phyloP scores from a whole-genome alignment of 2,797 vertebrate genomes.

The Epinephelus awoara region DNA sequence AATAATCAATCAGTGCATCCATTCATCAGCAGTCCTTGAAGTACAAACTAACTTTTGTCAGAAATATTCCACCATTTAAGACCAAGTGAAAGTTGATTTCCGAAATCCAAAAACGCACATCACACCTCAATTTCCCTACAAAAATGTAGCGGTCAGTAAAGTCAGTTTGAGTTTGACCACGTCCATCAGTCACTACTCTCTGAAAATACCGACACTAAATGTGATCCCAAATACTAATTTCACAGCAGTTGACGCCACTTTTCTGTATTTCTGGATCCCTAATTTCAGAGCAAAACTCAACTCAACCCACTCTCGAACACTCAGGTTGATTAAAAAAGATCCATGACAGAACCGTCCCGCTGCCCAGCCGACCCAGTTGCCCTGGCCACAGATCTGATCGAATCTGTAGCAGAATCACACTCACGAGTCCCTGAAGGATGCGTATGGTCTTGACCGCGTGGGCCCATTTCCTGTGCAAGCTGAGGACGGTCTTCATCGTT shows the following conservation, averaged over 20 bases:
- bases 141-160: not conserved
- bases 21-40: not conserved
- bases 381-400: conserved; percentile 19
- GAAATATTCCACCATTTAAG: not conserved
- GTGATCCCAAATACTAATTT: not conserved
- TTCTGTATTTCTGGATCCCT: not conserved
- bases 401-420: conserved; percentile 68
- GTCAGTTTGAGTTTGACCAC: not conserved
- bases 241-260: not conserved
- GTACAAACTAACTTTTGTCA: not conserved
- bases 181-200: not conserved
- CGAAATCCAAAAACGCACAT: conserved; percentile 4
- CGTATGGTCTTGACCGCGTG: conserved; percentile 92
- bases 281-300: conserved; percentile 22
- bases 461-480: conserved; percentile 92
- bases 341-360: conserved; percentile 9
- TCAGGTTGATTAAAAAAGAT: not conserved
- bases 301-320: not conserved
- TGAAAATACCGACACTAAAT: not conserved
- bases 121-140: not conserved
- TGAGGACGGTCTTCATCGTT: conserved; percentile 90
- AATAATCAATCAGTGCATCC: not conserved
- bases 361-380: not conserved
- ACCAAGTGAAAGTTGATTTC: not conserved
- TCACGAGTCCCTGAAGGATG: conserved; percentile 92